phyloP scores from a whole-genome alignment of 2,888 invertebrate genomes.

The Chrysodeixis includens region DNA sequence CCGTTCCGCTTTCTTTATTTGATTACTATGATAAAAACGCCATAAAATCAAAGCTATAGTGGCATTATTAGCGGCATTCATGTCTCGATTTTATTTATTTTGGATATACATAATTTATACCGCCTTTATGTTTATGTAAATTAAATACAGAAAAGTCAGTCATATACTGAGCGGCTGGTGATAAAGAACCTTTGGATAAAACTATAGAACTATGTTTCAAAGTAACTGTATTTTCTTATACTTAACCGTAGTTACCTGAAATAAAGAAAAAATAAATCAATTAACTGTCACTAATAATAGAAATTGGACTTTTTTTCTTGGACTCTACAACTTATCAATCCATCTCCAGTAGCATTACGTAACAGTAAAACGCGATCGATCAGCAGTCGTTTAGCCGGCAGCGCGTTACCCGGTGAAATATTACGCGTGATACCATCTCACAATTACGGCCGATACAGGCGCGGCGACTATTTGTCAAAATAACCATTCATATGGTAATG shows the following conservation, averaged over 20 bases:
- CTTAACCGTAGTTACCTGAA: too few species aligned
- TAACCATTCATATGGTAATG: slow-evolving; percentile 36
- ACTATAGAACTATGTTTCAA: too few species aligned
- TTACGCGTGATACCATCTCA: slow-evolving; percentile 19
- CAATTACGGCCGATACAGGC: slow-evolving; percentile 3
- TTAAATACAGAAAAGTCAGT: too few species aligned
- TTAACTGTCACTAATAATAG: too few species aligned
- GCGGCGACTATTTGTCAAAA: slow-evolving; percentile 37
- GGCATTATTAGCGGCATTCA: neutral
- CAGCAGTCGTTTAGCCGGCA: neutral
- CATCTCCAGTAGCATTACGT: neutral
- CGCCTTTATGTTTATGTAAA: too few species aligned
- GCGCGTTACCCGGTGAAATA: slow-evolving; percentile 6
- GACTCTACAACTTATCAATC: neutral
- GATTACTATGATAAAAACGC: neutral
- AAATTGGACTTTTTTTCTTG: neutral
- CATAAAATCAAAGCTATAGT: neutral
- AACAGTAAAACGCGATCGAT: neutral
- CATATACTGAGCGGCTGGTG: too few species aligned
- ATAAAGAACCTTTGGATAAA: too few species aligned
- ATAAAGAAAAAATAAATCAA: too few species aligned
- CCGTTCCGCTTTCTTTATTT: slow-evolving; percentile 14
- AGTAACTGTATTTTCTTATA: too few species aligned
- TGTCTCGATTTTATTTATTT: neutral
- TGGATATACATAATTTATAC: too few species aligned